phyloP scores from a whole-genome alignment of 2,113 vertebrate genomes.

The Phalacrocorax brasilianus region DNA sequence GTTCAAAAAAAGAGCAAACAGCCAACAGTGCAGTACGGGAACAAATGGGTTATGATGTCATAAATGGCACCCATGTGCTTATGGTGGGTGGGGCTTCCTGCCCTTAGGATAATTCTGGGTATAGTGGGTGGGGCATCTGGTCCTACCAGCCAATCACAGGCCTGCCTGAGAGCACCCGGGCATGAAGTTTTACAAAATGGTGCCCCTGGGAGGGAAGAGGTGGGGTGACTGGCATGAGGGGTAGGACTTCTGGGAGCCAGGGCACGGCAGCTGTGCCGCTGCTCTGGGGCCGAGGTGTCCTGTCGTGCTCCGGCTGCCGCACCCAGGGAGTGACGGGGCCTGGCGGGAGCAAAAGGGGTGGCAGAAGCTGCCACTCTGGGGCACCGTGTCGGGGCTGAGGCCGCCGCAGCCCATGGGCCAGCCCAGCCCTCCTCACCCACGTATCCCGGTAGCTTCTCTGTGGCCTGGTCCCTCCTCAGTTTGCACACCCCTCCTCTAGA shows the following conservation, averaged over 20 bases:
- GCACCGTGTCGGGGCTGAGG: no score
- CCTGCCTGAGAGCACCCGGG: no score
- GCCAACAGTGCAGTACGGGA: not conserved
- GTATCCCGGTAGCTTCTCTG: not conserved
- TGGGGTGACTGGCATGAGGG: no score
- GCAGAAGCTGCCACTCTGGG: not conserved
- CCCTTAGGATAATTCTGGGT: not conserved
- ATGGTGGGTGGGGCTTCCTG: no score
- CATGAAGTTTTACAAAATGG: not conserved
- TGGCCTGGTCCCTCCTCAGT: no score
- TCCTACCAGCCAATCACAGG: not conserved
- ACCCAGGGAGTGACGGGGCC: no score
- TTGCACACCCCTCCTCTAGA: rapidly evolving
- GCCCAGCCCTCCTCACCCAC: not conserved
- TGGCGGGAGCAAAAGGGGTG: not conserved
- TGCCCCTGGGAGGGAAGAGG: not conserved
- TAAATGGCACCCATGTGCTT: not conserved
- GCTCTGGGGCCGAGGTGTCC: rapidly evolving
- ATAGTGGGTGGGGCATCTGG: not conserved
- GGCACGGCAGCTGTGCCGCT: not conserved
- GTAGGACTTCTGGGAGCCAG: no score
- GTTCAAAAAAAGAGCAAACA: not conserved
- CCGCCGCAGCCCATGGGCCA: not conserved
- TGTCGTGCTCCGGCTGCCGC: not conserved
- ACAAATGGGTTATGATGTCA: not conserved